Conservation (phyloP, 2,113 vertebrate species). For the Microcebus tavaratra region DNA sequence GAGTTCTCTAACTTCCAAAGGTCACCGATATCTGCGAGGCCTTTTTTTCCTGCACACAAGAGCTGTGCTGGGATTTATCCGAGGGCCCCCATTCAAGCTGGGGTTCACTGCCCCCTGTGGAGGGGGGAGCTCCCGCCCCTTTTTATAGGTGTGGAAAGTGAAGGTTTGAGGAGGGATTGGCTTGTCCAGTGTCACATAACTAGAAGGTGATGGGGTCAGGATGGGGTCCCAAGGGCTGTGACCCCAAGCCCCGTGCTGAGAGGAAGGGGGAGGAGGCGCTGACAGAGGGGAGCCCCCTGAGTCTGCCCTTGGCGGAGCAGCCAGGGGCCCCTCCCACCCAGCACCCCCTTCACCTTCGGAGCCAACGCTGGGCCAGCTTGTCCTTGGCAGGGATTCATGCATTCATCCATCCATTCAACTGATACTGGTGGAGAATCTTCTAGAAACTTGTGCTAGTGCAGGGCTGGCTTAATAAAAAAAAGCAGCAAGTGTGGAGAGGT, state of each 20-base stretch:
- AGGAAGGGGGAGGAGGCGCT: neutral
- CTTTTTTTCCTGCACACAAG: accelerated
- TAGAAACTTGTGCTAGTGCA: slow-evolving; percentile 6
- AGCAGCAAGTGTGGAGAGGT: neutral
- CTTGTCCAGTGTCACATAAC: neutral
- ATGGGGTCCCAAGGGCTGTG: neutral
- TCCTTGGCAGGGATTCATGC: neutral
- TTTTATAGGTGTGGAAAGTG: neutral
- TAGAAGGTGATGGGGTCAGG: neutral
- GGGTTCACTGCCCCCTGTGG: accelerated
- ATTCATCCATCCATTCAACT: neutral
- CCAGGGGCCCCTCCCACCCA: neutral
- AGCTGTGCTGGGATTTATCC: neutral
- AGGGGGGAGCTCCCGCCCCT: neutral
- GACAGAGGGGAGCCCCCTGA: neutral
- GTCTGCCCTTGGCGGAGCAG: neutral
- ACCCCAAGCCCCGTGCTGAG: slow-evolving; percentile 67
- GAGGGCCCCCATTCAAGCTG: too few species aligned
- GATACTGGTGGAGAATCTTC: neutral
- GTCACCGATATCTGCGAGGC: accelerated
- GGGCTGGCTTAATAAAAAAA: neutral
- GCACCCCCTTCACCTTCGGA: neutral
- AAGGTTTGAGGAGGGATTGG: neutral
- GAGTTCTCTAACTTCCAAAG: neutral
- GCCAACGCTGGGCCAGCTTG: neutral